Percentiles rank a stretch among this genome's conserved stretches.
These are phyloP conservation scores for Pammene aurita DNA, from an alignment of 2,888 invertebrate species.

Conservation along the genomic window DNA sequence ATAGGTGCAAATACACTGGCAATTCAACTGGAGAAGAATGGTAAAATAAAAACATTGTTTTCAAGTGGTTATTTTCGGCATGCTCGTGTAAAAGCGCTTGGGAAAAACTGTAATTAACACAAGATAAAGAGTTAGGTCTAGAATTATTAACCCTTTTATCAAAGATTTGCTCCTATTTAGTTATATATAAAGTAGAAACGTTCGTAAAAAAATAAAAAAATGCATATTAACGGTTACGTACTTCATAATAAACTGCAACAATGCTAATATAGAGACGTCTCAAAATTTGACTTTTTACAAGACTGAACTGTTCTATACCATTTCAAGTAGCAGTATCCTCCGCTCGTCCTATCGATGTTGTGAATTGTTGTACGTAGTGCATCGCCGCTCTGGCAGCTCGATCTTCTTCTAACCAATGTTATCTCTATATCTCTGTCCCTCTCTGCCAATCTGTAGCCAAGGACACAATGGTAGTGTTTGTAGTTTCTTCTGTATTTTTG, in stretches of 20 bases:
- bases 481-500: slow-evolving; percentile 78
- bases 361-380: slow-evolving; percentile 80
- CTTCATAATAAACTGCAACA: too few relatives aligned
- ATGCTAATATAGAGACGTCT: not conserved
- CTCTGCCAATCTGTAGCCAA: slow-evolving; percentile 75
- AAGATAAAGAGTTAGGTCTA: not conserved
- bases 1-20: too few relatives aligned
- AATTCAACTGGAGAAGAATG: too few relatives aligned
- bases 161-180: not conserved
- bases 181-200: not conserved
- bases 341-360: slow-evolving; percentile 80
- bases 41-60: too few relatives aligned
- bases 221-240: too few relatives aligned
- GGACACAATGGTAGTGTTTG: slow-evolving; percentile 78
- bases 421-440: slow-evolving; percentile 73
- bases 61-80: too few relatives aligned
- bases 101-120: not conserved
- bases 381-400: slow-evolving; percentile 75
- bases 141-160: not conserved
- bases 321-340: slow-evolving; percentile 76
- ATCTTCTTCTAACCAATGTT: slow-evolving; percentile 73
- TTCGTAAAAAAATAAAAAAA: not conserved
- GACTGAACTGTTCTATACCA: slow-evolving; percentile 67
- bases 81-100: too few relatives aligned
- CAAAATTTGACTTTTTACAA: slow-evolving; percentile 17